A percentile compares a stretch with the other conserved stretches of the same genome.
Conservation (phyloP, 2,797 vertebrate species). For the Anguilla megastoma region DNA sequence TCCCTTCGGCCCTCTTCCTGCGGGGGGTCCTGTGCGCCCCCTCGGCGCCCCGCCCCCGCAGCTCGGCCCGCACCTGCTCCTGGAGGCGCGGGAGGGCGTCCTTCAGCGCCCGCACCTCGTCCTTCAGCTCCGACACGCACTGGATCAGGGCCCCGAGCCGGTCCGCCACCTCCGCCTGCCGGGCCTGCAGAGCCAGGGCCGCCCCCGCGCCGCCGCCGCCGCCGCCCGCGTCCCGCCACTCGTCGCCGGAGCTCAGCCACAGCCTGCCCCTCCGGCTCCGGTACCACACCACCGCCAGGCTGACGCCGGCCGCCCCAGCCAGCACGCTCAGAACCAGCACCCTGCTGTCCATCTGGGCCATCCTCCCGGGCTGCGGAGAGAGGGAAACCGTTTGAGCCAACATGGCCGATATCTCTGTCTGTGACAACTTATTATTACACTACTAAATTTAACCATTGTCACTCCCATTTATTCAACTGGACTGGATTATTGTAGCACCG, state of each 20-base stretch:
- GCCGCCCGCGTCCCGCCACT: constrained; percentile 37
- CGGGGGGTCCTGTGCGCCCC: constrained; percentile 69
- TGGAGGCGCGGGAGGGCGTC: constrained; percentile 81
- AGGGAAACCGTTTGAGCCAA: constrained; percentile 11
- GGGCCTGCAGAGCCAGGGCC: constrained; percentile 61
- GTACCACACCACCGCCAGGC: constrained; percentile 79
- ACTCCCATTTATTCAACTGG: not conserved
- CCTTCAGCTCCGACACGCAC: constrained; percentile 87
- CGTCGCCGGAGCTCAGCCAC: constrained; percentile 44
- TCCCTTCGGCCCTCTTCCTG: constrained; percentile 69
- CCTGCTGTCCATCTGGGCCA: constrained; percentile 81
- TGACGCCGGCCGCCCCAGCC: constrained; percentile 85
- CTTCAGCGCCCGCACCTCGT: constrained; percentile 85
- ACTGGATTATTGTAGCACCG: not conserved
- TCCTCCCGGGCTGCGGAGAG: constrained; percentile 61
- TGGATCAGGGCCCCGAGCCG: constrained; percentile 82
- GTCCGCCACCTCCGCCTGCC: constrained; percentile 84
- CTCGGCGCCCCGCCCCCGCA: constrained; percentile 59
- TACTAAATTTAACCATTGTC: not conserved
- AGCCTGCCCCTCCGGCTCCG: constrained; percentile 51
- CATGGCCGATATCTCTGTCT: not conserved
- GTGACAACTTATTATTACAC: not conserved
- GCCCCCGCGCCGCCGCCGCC: constrained; percentile 43
- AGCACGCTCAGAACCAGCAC: constrained; percentile 80
- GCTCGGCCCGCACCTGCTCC: constrained; percentile 81